phyloP scores from a whole-genome alignment of 2,113 vertebrate species.

The Formicarius rufipectus region DNA sequence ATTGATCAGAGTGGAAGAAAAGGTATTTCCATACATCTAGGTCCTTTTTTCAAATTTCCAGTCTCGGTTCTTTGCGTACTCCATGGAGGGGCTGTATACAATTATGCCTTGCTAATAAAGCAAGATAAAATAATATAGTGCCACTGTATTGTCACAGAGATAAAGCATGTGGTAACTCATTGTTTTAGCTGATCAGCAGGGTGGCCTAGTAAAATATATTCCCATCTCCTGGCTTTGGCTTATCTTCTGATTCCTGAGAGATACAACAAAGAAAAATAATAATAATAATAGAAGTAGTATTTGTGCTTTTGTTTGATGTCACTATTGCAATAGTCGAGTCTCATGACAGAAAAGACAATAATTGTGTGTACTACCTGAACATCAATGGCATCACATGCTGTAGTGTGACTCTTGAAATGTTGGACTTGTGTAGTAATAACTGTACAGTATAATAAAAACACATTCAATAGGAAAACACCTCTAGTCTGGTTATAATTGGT shows the following conservation, averaged over 20 bases:
- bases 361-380: neutral
- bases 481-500: neutral
- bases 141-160: conserved; percentile 20
- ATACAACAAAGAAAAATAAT: conserved; percentile 43
- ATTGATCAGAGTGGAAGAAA: neutral
- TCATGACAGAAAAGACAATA: neutral
- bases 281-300: neutral
- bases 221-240: conserved; percentile 10
- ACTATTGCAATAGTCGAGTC: neutral
- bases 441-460: neutral
- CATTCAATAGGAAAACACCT: neutral
- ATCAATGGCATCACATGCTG: neutral
- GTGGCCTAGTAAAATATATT: conserved; percentile 44
- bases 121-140: conserved; percentile 46
- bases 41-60: neutral
- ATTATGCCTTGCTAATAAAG: conserved; percentile 47
- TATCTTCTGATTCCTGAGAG: conserved; percentile 39
- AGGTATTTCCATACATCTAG: neutral
- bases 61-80: neutral
- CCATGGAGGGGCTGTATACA: neutral
- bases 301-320: conserved; percentile 1
- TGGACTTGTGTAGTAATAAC: neutral
- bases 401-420: neutral
- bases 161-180: conserved; percentile 24
- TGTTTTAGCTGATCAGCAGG: conserved; percentile 61